Evolutionary conservation across 2,797 vertebrate genomes (phyloP).

Genomic region (Anableps anableps): DNA sequence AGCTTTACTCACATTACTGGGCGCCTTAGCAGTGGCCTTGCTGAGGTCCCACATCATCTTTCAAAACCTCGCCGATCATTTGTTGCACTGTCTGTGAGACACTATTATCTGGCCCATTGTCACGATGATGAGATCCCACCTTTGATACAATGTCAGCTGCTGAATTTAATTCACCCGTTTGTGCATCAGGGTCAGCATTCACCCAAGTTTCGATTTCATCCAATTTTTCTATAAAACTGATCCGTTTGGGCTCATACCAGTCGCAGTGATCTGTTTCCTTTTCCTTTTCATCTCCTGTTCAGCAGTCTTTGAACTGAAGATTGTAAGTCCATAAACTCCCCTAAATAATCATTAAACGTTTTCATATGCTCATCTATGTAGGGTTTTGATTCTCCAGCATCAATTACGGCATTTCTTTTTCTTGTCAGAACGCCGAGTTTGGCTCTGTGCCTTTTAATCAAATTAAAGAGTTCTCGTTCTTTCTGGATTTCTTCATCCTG

Average conservation of each 20-base stretch:
- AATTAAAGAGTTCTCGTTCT: not conserved
- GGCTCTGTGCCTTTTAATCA: not conserved
- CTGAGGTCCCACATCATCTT: not conserved
- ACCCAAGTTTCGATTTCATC: too few relatives aligned
- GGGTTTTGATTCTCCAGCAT: not conserved
- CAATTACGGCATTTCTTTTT: not conserved
- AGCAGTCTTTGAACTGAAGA: not conserved
- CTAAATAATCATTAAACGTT: not conserved
- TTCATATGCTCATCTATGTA: conserved; percentile 1
- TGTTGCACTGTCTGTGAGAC: not conserved
- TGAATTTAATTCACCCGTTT: too few relatives aligned
- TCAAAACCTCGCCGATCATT: not conserved
- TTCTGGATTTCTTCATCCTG: not conserved
- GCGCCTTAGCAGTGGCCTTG: not conserved
- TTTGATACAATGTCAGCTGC: not conserved
- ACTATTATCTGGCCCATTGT: not conserved
- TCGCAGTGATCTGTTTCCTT: too few relatives aligned
- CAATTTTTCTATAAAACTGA: too few relatives aligned
- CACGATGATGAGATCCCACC: not conserved
- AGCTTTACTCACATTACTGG: not conserved
- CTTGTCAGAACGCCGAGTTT: not conserved
- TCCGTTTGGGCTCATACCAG: too few relatives aligned
- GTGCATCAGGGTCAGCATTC: too few relatives aligned
- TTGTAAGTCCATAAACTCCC: not conserved
- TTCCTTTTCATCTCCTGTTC: not conserved